A percentile compares a stretch with the other conserved stretches of the same genome.
These are phyloP conservation scores for Onthophagus taurus DNA, from an alignment of 1,140 invertebrate species.

Conservation along the genomic window DNA sequence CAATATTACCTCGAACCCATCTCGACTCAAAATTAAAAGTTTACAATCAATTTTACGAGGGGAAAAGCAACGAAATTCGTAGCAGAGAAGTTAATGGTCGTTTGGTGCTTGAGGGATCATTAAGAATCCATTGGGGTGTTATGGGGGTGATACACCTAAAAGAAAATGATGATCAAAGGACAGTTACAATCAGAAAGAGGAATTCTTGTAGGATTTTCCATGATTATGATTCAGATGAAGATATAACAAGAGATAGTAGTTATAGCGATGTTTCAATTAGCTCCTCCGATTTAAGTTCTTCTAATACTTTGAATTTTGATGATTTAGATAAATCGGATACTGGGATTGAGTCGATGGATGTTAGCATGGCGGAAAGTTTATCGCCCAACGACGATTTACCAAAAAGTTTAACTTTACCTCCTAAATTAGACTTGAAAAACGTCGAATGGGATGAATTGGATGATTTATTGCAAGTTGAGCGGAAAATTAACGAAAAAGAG, in stretches of 20 bases:
- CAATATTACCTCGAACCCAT: conserved; percentile 50
- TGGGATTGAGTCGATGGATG: conserved; percentile 28
- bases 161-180: conserved; percentile 76
- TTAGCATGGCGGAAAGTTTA: conserved; percentile 20
- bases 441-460: conserved; percentile 62
- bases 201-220: conserved; percentile 50
- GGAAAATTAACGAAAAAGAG: conserved; percentile 52
- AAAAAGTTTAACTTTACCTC: conserved; percentile 53
- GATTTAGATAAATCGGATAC: conserved; percentile 21
- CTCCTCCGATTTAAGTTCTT: conserved; percentile 24
- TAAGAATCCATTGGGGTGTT: conserved; percentile 79
- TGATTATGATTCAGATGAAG: conserved; percentile 34
- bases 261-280: conserved; percentile 31
- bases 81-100: conserved; percentile 70
- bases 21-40: conserved; percentile 64
- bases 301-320: conserved; percentile 19
- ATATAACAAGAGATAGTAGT: conserved; percentile 33
- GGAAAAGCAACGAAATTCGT: conserved; percentile 64
- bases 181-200: conserved; percentile 57
- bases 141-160: conserved; percentile 75
- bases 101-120: conserved; percentile 65
- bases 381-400: conserved; percentile 27
- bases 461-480: conserved; percentile 57
- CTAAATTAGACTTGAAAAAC: conserved; percentile 56
- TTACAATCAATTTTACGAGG: conserved; percentile 74